Evolutionary conservation across 2,113 vertebrate genomes (phyloP), one percentile per base, ranked within the genome.

Genomic region (Chamaetylas fuelleborni): DNA sequence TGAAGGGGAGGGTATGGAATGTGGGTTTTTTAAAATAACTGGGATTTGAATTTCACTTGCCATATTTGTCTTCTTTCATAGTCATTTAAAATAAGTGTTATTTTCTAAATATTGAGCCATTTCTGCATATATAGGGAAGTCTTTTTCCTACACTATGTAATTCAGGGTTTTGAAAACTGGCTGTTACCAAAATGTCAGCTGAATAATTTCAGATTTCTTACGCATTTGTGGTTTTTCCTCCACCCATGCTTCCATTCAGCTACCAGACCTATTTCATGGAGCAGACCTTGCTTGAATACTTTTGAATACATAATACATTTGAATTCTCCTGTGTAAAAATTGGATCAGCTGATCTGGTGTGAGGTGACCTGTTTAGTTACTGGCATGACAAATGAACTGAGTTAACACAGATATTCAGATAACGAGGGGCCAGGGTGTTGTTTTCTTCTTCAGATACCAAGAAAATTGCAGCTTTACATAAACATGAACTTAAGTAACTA

Each of bases 1-100:
- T 62, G 3, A 16, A 7, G 12, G 2, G 8, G n/a, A n/a, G n/a
- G 5, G 0, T 8, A 5, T 19, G 22, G 42, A 17, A 16, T 47
- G 1, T 31, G 12, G 17, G 7, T 15, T 89, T 61, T 70, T 43
- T 48, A 7, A 3, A 62, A 7, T 73, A 62, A 67, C 47, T 51
- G 38, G 76, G 22, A 70, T 88, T 83, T 45, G 9, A 56, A 25
- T 76, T 64, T 85, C 73, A 47, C 38, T 84, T 87, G 53, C 31
- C 18, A 6, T 53, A 22, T 76, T 92, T 76, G 72, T 69, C 66
- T 87, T 64, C 33, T 71, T 85, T 60, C 42, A 24, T 53, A 28
- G 22, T 26, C 13, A 51, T 60, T 87, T 84, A 34, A 62, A 51
- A 51, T 29, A 89, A 53, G 16, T 24, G 12, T 28, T 62, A 15